Evolutionary conservation across 2,888 invertebrate genomes (phyloP).

Genomic region (Bugula neritina): DNA sequence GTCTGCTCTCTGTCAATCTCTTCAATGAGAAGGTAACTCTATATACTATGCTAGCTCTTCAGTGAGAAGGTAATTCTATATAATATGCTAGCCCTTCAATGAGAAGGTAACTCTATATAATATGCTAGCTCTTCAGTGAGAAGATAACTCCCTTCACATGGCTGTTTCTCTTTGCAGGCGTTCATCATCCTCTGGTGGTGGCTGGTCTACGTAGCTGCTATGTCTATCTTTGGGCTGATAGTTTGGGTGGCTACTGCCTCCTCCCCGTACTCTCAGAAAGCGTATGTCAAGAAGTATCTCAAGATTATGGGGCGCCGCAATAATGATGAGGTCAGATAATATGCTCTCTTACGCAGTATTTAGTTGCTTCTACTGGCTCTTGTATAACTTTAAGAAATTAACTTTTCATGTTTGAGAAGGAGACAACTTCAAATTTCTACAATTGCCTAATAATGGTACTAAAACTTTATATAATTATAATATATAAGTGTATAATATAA

Average conservation of each 20-base stretch:
- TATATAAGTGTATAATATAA: too few species aligned
- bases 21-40: conserved; percentile 49
- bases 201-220: conserved; percentile 29
- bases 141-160: conserved; percentile 37
- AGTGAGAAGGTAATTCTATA: conserved; percentile 51
- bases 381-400: too few species aligned
- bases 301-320: conserved; percentile 54
- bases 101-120: conserved; percentile 51
- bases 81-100: conserved; percentile 39
- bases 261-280: conserved; percentile 34
- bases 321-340: conserved; percentile 35
- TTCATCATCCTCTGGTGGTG: conserved; percentile 33
- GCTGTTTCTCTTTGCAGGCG: conserved; percentile 25
- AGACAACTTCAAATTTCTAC: too few species aligned
- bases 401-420: too few species aligned
- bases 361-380: too few species aligned
- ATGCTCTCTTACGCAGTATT: too few species aligned
- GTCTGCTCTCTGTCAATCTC: conserved; percentile 34
- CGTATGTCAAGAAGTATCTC: conserved; percentile 54
- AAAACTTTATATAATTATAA: too few species aligned
- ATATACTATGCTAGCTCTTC: conserved; percentile 34
- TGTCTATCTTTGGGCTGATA: conserved; percentile 28
- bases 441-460: too few species aligned
- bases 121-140: conserved; percentile 42
- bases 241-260: conserved; percentile 33